These are phyloP conservation scores for Myotis pilosus DNA, from an alignment of 2,797 vertebrate genomes.

Conservation along the genomic window DNA sequence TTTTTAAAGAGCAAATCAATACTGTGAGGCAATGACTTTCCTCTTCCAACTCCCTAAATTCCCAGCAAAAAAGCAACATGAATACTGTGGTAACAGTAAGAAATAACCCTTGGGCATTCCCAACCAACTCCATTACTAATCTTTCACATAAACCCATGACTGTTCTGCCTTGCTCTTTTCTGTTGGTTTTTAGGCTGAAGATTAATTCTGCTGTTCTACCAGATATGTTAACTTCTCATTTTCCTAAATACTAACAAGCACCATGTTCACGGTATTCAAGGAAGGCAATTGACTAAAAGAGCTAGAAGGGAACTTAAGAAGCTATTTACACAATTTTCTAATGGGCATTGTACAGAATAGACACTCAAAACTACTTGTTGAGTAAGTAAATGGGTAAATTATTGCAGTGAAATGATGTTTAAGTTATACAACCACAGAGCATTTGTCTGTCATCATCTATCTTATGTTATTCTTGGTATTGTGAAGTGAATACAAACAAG, in stretches of 20 bases:
- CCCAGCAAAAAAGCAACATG: neutral
- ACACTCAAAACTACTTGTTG: neutral
- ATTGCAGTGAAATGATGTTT: neutral
- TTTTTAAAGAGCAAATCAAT: neutral
- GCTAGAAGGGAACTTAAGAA: neutral
- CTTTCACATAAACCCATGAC: neutral
- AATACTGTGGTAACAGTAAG: accelerated
- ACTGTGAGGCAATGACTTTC: neutral
- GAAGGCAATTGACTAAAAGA: neutral
- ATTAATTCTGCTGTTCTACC: neutral
- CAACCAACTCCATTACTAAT: accelerated
- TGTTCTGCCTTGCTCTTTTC: neutral
- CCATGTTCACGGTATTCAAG: neutral
- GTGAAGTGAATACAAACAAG: neutral
- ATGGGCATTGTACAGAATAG: neutral
- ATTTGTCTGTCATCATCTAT: neutral
- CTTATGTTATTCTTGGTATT: neutral
- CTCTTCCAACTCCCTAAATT: neutral
- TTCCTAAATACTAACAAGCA: neutral
- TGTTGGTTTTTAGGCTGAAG: neutral
- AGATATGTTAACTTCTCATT: neutral
- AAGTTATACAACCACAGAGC: neutral
- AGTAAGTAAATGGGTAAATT: neutral
- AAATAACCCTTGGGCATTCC: neutral
- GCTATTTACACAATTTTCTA: neutral